Evolutionary conservation across 2,797 vertebrate species (phyloP).

Genomic region (Salarias fasciatus): DNA sequence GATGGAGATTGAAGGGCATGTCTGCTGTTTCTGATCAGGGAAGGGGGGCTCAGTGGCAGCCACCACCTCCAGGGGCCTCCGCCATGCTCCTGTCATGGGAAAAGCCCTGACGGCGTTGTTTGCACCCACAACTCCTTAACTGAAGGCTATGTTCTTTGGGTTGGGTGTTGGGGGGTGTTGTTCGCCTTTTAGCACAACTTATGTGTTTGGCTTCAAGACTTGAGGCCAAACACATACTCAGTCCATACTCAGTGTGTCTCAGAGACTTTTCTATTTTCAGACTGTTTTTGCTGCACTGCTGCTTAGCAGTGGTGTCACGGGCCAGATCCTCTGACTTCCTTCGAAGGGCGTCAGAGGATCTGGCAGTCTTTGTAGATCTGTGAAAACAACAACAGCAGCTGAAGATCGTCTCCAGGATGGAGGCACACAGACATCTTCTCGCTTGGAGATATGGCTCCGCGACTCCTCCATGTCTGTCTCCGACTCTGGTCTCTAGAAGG

Average conservation of each 20-base stretch:
- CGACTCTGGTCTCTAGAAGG: constrained; percentile 39
- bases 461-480: constrained; percentile 30
- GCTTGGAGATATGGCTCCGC: constrained; percentile 60
- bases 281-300: constrained; percentile 33
- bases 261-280: constrained; percentile 65
- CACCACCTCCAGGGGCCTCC: constrained; percentile 46
- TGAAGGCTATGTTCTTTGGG: no score
- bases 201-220: no score
- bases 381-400: constrained; percentile 59
- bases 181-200: no score
- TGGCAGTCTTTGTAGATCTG: constrained; percentile 56
- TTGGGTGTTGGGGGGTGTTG: no score
- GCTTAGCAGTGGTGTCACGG: constrained; percentile 56
- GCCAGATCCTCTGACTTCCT: constrained; percentile 51
- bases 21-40: constrained; percentile 48
- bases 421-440: no score
- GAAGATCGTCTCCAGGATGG: constrained; percentile 69
- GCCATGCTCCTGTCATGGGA: constrained; percentile 67
- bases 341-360: constrained; percentile 58
- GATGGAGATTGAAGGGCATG: constrained; percentile 70
- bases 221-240: no score
- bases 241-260: constrained; percentile 60
- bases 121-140: no score
- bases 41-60: constrained; percentile 59
- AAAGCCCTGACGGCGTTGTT: no score